Conservation (phyloP, 2,113 vertebrate species). For the Mirza zaza region DNA sequence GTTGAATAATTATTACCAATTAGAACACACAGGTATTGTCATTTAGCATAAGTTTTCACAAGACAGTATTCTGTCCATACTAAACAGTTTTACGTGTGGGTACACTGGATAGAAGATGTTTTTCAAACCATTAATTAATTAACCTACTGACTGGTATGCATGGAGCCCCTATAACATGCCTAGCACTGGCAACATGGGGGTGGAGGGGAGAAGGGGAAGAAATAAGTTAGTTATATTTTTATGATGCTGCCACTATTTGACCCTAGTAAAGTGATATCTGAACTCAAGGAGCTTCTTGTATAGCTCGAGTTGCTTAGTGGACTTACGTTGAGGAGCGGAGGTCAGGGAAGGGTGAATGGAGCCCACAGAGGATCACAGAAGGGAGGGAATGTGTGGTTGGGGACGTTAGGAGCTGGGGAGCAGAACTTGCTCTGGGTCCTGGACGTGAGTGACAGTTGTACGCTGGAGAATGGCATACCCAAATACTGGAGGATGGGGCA, state of each 20-base stretch:
- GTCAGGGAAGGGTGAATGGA: not conserved
- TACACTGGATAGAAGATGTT: not conserved
- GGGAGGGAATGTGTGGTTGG: accelerated
- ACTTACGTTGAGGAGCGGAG: not conserved
- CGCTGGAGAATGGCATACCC: not conserved
- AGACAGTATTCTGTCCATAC: not conserved
- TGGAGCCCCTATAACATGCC: not conserved
- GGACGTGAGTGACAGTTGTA: not conserved
- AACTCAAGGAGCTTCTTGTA: not conserved
- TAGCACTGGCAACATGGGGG: not conserved
- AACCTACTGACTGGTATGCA: not conserved
- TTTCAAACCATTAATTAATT: not conserved
- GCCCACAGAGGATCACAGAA: not conserved
- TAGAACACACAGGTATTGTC: not conserved
- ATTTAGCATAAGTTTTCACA: not conserved
- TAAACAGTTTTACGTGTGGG: not conserved
- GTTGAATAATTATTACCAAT: slow-evolving; percentile 40
- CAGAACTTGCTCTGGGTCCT: not conserved
- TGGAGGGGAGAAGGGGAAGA: not conserved
- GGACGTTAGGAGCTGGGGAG: not conserved
- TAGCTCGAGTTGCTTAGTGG: not conserved
- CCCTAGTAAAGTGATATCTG: not conserved
- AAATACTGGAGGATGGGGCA: not conserved
- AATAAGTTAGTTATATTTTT: not conserved
- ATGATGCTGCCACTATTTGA: not conserved